Evolutionary conservation across 2,113 vertebrate species (phyloP), one percentile per base, ranked within the genome.

Genomic region (Vidua macroura): DNA sequence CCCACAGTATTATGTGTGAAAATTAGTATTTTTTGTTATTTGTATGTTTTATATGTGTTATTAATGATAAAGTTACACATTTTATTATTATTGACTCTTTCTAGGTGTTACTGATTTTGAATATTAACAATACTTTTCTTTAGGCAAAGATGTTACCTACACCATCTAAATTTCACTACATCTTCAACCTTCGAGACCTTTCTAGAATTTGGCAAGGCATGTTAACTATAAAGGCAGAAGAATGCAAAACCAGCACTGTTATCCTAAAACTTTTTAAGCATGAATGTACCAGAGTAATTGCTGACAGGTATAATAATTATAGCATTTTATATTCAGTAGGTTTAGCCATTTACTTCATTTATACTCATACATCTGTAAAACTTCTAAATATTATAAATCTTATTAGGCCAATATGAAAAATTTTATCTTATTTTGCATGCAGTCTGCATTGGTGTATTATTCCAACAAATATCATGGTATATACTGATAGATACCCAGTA

Each of bases 201-300:
- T 98, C 98, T 81, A 97, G 98, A 96, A 98, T 98, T 92, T 98
- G 98, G 98, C 98, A 98, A 96, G 98, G 98, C 92, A 98, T 98
- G 98, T 80, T 98, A 90, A 94, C 74, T 44, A 91, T 98, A 86
- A 97, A 96, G 62, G 96, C 98, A 9, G 97, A 98, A 6, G 98
- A 98, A 70, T 98, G 98, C 52, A 11, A 28, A 9, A 86, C 18
- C 6, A 18, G 76, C 18, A 16, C 30, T 55, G 11, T 79, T 25
- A 95, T 98, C 44, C 62, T 98, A 33, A 96, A 79, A 14, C 97
- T 98, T 88, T 98, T 98, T 96, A 98, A 97, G 88, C 97, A 98
- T 6, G 98, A 98, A 77, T 98, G 98, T 70, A 97, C 95, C 77
- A 96, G 98, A 90, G 98, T 98, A 52, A 97, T 98, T 90, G 97